Evolutionary conservation across 2,113 vertebrate genomes (phyloP).

Genomic region (Numida meleagris): DNA sequence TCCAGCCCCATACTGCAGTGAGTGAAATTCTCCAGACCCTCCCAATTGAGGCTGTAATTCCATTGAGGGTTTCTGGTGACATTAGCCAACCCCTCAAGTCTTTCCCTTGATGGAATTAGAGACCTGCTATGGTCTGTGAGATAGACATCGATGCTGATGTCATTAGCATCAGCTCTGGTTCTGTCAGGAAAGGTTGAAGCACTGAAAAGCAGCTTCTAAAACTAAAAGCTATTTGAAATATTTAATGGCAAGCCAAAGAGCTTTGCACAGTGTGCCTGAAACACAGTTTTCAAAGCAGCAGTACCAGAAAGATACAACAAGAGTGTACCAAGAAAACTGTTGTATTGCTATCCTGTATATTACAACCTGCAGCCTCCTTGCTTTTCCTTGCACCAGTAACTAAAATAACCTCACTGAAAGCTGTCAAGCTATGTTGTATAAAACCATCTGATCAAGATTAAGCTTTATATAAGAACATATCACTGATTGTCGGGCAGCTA

Average conservation of each 20-base stretch:
- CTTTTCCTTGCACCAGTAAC: neutral
- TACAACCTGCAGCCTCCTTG: neutral
- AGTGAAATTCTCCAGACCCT: neutral
- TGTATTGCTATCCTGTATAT: neutral
- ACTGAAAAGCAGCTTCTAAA: slow-evolving; percentile 52
- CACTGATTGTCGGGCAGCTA: neutral
- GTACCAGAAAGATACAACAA: neutral
- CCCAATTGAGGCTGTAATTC: slow-evolving; percentile 24
- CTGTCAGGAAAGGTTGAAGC: neutral
- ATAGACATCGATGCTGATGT: slow-evolving; percentile 53
- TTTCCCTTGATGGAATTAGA: slow-evolving; percentile 66
- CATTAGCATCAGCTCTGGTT: slow-evolving; percentile 25
- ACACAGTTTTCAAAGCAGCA: neutral
- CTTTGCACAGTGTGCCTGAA: neutral
- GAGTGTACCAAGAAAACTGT: neutral
- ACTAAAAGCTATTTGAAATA: slow-evolving; percentile 36
- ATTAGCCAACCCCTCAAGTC: slow-evolving; percentile 57
- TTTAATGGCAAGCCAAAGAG: neutral
- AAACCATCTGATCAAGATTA: neutral
- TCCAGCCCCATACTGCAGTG: neutral
- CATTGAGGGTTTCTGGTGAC: slow-evolving; percentile 49
- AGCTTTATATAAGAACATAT: neutral
- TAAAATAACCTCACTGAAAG: neutral
- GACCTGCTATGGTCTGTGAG: slow-evolving; percentile 51
- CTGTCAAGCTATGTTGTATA: neutral